Percentiles rank a stretch among this genome's conserved stretches.
phyloP scores from a whole-genome alignment of 2,113 vertebrate genomes.

The Balaeniceps rex region DNA sequence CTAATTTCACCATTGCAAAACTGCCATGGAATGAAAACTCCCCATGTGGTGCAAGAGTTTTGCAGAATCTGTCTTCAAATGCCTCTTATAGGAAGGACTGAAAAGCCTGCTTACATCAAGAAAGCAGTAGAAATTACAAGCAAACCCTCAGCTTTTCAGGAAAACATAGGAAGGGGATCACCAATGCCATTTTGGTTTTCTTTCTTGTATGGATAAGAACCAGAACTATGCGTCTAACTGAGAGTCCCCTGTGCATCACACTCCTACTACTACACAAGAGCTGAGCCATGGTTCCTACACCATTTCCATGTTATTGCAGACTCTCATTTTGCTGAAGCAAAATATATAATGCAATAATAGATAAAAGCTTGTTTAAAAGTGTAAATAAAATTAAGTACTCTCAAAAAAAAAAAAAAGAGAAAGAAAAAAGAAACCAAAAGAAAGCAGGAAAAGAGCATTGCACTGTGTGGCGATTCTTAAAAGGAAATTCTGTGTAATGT shows the following conservation, averaged over 20 bases:
- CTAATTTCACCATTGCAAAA: not conserved
- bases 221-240: not conserved
- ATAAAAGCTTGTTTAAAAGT: not conserved
- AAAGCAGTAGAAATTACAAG: not conserved
- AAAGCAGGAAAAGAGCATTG: not conserved
- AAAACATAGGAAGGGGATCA: not conserved
- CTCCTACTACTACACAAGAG: not conserved
- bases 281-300: too few species aligned
- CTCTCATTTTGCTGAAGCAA: not conserved
- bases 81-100: not conserved
- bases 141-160: not conserved
- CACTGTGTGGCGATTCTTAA: not conserved
- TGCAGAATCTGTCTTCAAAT: not conserved
- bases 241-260: not conserved
- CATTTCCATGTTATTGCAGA: not conserved
- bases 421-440: not conserved
- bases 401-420: not conserved
- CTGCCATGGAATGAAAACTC: not conserved
- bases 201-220: not conserved
- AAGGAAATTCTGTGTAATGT: not conserved
- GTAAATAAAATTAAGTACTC: not conserved
- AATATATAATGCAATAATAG: not conserved
- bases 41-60: not conserved
- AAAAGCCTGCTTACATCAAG: not conserved
- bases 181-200: not conserved